Conservation (phyloP, 2,113 vertebrate genomes). For the Marmota flaviventris region DNA sequence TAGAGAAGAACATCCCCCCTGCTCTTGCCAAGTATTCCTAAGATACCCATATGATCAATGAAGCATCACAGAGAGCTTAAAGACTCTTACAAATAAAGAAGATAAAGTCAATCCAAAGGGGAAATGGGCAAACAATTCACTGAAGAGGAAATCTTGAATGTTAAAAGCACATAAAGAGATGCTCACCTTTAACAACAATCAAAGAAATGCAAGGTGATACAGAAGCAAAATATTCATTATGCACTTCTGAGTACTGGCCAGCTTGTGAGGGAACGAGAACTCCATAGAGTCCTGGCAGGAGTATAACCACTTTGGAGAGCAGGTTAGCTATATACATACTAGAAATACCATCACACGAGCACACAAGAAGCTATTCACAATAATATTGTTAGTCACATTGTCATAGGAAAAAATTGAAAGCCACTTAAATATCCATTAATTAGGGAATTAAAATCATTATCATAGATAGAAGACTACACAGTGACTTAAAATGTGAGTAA, state of each 20-base stretch:
- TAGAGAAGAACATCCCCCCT: not conserved
- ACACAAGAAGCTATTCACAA: not conserved
- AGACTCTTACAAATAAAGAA: conserved; percentile 18
- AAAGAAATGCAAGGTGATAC: not conserved
- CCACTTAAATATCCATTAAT: not conserved
- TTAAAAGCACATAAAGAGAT: not conserved
- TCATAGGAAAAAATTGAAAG: conserved; percentile 21
- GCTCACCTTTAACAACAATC: not conserved
- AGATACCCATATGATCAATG: not conserved
- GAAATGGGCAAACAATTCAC: not conserved
- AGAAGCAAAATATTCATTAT: not conserved
- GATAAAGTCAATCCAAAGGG: not conserved
- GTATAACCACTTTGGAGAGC: not conserved
- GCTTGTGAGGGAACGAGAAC: not conserved
- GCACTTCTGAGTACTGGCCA: not conserved
- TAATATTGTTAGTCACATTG: not conserved
- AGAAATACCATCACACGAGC: not conserved
- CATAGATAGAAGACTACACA: not conserved
- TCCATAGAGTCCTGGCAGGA: not conserved
- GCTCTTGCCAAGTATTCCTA: not conserved
- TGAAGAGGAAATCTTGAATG: conserved; percentile 17
- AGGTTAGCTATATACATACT: not conserved
- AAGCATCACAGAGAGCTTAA: not conserved
- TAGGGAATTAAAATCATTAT: conserved; percentile 30
- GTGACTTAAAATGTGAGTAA: conserved; percentile 24